Conservation (phyloP, 2,113 vertebrate genomes). For the Crypturellus undulatus region DNA sequence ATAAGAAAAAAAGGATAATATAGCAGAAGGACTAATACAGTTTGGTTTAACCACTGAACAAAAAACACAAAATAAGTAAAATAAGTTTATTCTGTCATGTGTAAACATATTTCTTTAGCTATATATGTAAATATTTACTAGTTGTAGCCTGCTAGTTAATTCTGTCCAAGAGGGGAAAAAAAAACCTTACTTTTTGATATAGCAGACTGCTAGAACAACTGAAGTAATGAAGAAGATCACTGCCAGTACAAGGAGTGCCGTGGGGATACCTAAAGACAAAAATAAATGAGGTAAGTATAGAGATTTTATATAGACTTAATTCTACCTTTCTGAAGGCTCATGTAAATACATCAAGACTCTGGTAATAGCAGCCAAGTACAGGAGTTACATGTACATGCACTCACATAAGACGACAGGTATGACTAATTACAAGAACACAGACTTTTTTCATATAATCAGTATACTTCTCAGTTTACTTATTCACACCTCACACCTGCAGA, state of each 20-base stretch:
- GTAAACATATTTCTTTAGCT: not conserved
- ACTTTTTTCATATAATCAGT: not conserved
- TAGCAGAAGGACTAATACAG: not conserved
- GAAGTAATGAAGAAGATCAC: slow-evolving; percentile 78
- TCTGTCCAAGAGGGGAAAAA: not conserved
- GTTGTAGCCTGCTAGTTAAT: not conserved
- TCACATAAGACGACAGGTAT: not conserved
- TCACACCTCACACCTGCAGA: accelerated
- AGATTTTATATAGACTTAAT: not conserved
- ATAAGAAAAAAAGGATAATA: slow-evolving; percentile 16
- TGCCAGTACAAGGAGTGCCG: slow-evolving; percentile 81
- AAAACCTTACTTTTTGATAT: slow-evolving; percentile 84
- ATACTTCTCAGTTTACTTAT: not conserved
- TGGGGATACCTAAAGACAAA: slow-evolving; percentile 79
- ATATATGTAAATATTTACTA: not conserved
- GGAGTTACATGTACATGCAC: not conserved
- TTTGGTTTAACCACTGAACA: not conserved
- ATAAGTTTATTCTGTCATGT: not conserved
- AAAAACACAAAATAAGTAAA: not conserved
- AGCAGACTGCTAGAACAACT: slow-evolving; percentile 79
- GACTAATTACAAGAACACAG: not conserved
- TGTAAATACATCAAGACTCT: not conserved
- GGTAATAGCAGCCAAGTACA: not conserved
- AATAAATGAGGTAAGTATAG: not conserved
- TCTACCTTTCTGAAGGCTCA: not conserved